Evolutionary conservation across 2,888 invertebrate species (phyloP), one percentile per base, ranked within the genome.

Genomic region (Biston betularia): DNA sequence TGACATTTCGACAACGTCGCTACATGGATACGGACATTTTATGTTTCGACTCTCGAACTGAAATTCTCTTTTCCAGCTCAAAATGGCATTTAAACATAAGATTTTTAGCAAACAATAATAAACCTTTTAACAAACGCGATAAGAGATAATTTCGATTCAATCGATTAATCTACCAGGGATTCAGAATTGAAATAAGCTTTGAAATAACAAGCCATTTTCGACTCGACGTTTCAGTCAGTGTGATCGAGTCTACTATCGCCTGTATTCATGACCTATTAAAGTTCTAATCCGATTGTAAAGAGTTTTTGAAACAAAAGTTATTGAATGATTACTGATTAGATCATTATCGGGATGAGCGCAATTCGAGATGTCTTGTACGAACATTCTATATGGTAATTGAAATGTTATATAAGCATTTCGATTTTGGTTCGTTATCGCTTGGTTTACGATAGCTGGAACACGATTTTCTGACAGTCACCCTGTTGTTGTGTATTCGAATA

Each of bases 341-440:
- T 94, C 91, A 94, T 94, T 93, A 93, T 94, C 92, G 83, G 79
- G 81, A 80, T 84, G 84, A 85, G 88, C 89, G 89, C 86, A 86
- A 87, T 88, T 85, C 85, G 80, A 82, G 81, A 75, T 63, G 79
- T 84, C 85, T 86, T 86, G 86, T 88, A 84, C 76, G 84, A 86
- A 90, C 88, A 88, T 90, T 93, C 89, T 89, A 89, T 93, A 91
- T 93, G 91, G 89, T 94, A 91, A 93, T 92, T 91, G 92, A 92
- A 92, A 90, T 89, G 89, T 91, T 89, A 89, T 90, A 89, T 88
- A 89, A 88, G 86, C 86, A 86, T 88, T 88, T 79, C 85, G 81
- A 86, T 86, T 86, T 81, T 82, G 84, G 84, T 87, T 86, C 85
- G 84, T 90, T 92, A 90, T 90, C 87, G 83, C 78, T 83, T 81